Base-by-base conservation (phyloP, 2,888 invertebrate genomes). In the Azorinus chamasolen region DNA sequence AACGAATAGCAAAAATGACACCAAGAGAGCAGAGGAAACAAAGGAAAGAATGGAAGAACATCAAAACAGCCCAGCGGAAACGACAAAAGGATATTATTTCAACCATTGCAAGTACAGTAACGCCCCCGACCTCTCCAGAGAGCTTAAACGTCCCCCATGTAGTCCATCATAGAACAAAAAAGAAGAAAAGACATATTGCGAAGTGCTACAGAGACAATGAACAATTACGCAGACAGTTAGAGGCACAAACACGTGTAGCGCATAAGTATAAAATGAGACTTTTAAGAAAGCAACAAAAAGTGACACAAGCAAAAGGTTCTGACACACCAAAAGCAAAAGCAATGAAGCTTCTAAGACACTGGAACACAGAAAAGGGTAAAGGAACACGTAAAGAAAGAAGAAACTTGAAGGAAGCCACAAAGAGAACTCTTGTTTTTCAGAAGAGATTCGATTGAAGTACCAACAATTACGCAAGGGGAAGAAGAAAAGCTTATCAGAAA, bases 291-390 rank as follows among this genome's bases (percentile, higher is more conserved):
- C 3, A 2, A n/a, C 1, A 18, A 55, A 39, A n/a, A n/a, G n/a
- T n/a, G n/a, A n/a, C n/a, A n/a, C n/a, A 32, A 32, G 16, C 6
- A 39, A 39, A 55, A 39, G n/a, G 27, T 32, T 22, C 39, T 16
- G 55, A 55, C 20, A 55, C 55, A 39, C 37, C 55, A 6, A 55
- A 39, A 55, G n/a, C 39, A 12, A 55, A 55, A 32, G 54, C 54
- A 39, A 55, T 39, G 20, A 55, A 39, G 18, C 20, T 55, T 2
- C 22, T n/a, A 18, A 22, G 41, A 3, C 8, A 39, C 14, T 55
- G 10, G 18, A 39, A n/a, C 20, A 39, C 37, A n/a, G 41, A 55
- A 12, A 37, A 18, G 20, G 27, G 10, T 2, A 55, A 37, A 4
- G 22, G 16, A 2, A 20, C 53, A 27, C n/a, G 53, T 3, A 24